phyloP scores from a whole-genome alignment of 2,888 invertebrate species.

The Onchidella celtica region DNA sequence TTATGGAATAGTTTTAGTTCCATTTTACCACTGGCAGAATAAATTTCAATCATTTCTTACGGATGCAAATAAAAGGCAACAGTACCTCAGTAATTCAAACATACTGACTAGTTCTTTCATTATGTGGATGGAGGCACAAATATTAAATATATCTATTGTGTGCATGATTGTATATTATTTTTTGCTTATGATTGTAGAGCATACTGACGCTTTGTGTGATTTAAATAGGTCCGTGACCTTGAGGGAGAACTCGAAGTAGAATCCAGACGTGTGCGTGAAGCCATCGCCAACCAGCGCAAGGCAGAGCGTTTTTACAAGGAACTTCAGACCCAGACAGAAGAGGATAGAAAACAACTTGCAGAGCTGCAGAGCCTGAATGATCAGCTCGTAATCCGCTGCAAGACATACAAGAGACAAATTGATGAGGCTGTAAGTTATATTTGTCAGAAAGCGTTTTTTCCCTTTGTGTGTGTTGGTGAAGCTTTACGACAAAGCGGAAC shows the following conservation, averaged over 20 bases:
- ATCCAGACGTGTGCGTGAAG: slow-evolving; percentile 77
- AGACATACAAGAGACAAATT: slow-evolving; percentile 78
- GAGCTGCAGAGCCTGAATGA: slow-evolving; percentile 76
- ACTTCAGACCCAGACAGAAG: slow-evolving; percentile 73
- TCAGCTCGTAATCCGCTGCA: slow-evolving; percentile 75
- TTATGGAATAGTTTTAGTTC: too few relatives aligned
- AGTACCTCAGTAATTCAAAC: too few relatives aligned
- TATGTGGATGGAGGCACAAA: too few relatives aligned
- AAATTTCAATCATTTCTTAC: too few relatives aligned
- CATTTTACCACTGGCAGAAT: too few relatives aligned
- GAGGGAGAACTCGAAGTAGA: slow-evolving; percentile 79
- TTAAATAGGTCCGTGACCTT: slow-evolving; percentile 77
- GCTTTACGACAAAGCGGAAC: too few relatives aligned
- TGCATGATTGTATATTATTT: too few relatives aligned
- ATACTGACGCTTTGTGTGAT: too few relatives aligned
- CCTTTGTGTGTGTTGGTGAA: neutral
- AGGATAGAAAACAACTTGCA: slow-evolving; percentile 74
- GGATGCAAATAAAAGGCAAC: too few relatives aligned
- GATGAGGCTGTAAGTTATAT: slow-evolving; percentile 79
- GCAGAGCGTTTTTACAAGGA: slow-evolving; percentile 77
- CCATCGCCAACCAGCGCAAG: slow-evolving; percentile 74
- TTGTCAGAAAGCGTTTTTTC: neutral
- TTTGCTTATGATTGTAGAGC: too few relatives aligned
- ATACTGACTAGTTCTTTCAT: too few relatives aligned
- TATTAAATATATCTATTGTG: too few relatives aligned